A percentile compares a stretch with the other conserved stretches of the same genome.
These are phyloP conservation scores for Eriocheir sinensis DNA, from an alignment of 1,140 invertebrate genomes.

Conservation along the genomic window DNA sequence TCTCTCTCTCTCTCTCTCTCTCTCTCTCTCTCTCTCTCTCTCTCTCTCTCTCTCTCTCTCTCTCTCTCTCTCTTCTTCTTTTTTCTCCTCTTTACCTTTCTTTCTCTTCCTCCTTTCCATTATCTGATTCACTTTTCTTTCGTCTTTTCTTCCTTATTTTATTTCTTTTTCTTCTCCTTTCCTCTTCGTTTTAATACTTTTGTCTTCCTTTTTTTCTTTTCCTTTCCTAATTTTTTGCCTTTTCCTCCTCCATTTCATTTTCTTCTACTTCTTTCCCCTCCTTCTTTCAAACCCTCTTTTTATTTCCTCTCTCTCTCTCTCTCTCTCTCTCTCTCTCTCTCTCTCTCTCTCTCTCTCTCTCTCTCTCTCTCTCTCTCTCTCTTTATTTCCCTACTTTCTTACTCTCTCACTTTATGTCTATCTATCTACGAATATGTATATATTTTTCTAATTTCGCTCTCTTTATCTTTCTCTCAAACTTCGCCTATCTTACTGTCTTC, in stretches of 20 bases:
- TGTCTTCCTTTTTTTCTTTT: neutral
- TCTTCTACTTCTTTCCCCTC: too few relatives aligned
- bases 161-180: too few relatives aligned
- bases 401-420: neutral
- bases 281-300: neutral
- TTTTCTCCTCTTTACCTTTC: neutral
- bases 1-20: slow-evolving; percentile 34
- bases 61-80: neutral
- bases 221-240: neutral
- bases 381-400: neutral
- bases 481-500: too few relatives aligned
- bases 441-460: too few relatives aligned
- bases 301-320: neutral
- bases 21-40: slow-evolving; percentile 38
- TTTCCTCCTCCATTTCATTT: too few relatives aligned
- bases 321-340: neutral
- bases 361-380: neutral
- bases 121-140: too few relatives aligned
- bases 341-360: neutral
- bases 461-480: too few relatives aligned
- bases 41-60: slow-evolving; percentile 46
- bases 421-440: too few relatives aligned
- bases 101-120: too few relatives aligned
- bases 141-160: too few relatives aligned
- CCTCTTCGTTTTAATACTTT: neutral